Conservation (phyloP, 2,888 invertebrate genomes). For the Oxytorus armatus region DNA sequence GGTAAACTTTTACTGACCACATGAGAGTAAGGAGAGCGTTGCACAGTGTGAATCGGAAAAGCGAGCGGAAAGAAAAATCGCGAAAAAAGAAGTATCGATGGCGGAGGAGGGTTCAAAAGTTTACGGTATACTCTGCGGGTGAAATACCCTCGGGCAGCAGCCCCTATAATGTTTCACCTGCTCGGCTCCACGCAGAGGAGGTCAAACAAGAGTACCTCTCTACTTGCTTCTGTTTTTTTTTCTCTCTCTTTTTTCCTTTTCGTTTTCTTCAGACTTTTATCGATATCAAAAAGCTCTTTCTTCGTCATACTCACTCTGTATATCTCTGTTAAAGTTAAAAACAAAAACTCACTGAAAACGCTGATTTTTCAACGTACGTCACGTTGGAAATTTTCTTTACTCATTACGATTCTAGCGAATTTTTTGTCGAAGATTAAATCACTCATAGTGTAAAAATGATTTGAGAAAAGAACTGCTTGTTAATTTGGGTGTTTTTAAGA, state of each 20-base stretch:
- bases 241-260: no score
- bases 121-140: slow-evolving; percentile 40
- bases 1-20: not conserved
- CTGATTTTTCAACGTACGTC: no score
- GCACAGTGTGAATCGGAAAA: not conserved
- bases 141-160: slow-evolving; percentile 6
- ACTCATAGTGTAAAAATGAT: no score
- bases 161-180: slow-evolving; percentile 27
- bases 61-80: slow-evolving; percentile 20
- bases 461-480: no score
- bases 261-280: not conserved
- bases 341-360: no score
- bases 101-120: slow-evolving; percentile 49
- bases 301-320: no score
- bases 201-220: slow-evolving; percentile 25
- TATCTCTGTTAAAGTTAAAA: no score
- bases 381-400: no score
- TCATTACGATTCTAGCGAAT: no score
- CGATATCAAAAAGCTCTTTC: slow-evolving; percentile 3
- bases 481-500: no score
- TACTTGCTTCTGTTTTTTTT: no score
- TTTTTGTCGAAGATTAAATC: no score
- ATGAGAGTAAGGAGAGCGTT: not conserved
- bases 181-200: slow-evolving; percentile 25
- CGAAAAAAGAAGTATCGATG: slow-evolving; percentile 26